Evolutionary conservation across 2,113 vertebrate genomes (phyloP), one percentile per base, ranked within the genome.

Genomic region (Tretioscincus oriximinensis): DNA sequence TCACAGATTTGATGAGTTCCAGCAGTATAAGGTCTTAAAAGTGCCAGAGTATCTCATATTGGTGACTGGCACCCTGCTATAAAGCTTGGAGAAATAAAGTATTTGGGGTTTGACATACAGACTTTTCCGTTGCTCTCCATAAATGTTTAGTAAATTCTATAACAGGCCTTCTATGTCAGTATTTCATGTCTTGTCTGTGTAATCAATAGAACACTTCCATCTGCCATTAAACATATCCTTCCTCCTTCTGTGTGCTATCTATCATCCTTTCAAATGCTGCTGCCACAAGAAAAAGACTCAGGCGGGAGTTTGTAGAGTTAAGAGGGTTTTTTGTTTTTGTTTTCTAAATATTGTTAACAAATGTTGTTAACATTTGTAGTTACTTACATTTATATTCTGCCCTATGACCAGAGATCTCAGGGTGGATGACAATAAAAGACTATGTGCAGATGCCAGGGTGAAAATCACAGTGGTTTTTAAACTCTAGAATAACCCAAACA

Each of bases 121-220:
- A 81, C 81, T 84, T 60, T 73, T 69, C 65, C 6, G 5, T 73
- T 85, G 81, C 0, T 5, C 12, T 81, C 87, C 77, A 70, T 16
- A 80, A 82, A 60, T 1, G 4, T 82, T 84, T 1, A 0, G 82
- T 66, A 79, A 78, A 45, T 85, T 86, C 20, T 61, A 84, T 3
- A 16, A 78, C 90, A 91, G 85, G 74, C 71, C 0, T 0, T 71
- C 74, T 84, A 82, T 22, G 9, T 64, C 73, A 71, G 21, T 92
- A 91, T 92, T 92, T 92, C 88, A 88, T 86, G 88, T 82, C 76
- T 75, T 87, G 85, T 84, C 89, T 88, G 84, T 82, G 74, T 83
- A 88, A 92, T 93, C 92, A 90, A 93, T 93, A 90, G 83, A 89
- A 90, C 87, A 88, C 89, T 92, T 91, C 89, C 90, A 92, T 87